phyloP scores from a whole-genome alignment of 2,797 vertebrate species.

The Neostethus bicornis region DNA sequence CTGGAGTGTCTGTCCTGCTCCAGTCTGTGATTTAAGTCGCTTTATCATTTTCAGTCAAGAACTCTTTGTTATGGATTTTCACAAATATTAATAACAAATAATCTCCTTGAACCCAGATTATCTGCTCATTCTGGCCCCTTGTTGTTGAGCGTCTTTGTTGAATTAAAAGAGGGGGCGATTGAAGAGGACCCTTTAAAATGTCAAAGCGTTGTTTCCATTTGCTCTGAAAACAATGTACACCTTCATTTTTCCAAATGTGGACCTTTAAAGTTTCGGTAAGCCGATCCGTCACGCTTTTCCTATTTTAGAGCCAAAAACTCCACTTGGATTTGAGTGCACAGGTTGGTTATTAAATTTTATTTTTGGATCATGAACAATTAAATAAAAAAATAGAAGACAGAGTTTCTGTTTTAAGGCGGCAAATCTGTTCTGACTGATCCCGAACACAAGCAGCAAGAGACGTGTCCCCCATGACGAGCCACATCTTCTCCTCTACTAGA shows the following conservation, averaged over 20 bases:
- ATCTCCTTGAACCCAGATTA: constrained; percentile 73
- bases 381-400: no score
- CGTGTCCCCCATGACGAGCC: neutral
- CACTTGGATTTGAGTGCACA: no score
- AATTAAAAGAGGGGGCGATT: constrained; percentile 7
- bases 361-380: no score
- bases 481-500: neutral
- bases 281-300: no score
- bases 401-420: no score
- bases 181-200: constrained; percentile 58
- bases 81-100: constrained; percentile 57
- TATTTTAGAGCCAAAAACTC: no score
- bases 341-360: no score
- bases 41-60: constrained; percentile 53
- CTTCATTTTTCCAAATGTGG: constrained; percentile 22
- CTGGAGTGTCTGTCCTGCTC: constrained; percentile 28
- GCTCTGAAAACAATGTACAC: constrained; percentile 36
- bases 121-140: constrained; percentile 52
- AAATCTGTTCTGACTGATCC: no score
- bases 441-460: no score
- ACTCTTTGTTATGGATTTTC: constrained; percentile 50
- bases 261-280: constrained; percentile 3
- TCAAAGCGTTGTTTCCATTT: constrained; percentile 55
- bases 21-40: constrained; percentile 35
- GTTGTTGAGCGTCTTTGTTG: constrained; percentile 41